A percentile compares a stretch with the other conserved stretches of the same genome.
Evolutionary conservation across 2,888 invertebrate species (phyloP).

Genomic region (Piscicola geometra): DNA sequence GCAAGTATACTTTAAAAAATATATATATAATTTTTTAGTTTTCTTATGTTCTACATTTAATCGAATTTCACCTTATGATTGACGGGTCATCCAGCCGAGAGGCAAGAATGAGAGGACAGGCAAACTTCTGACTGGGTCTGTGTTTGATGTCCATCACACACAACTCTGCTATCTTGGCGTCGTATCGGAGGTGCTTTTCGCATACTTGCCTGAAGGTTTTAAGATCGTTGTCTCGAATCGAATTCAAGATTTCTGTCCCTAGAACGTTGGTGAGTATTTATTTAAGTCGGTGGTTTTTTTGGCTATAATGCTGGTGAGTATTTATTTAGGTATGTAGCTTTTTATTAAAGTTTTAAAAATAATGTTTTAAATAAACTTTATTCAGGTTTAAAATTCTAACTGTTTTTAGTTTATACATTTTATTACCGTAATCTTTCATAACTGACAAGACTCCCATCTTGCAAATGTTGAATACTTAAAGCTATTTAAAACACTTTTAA

Average conservation of each 20-base stretch:
- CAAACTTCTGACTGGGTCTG: conserved; percentile 45
- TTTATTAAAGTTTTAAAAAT: no score
- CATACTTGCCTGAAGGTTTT: conserved; percentile 40
- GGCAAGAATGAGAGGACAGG: conserved; percentile 45
- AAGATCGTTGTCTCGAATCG: conserved; percentile 44
- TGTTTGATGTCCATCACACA: conserved; percentile 45
- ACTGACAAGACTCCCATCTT: conserved; percentile 31
- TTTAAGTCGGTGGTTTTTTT: conserved; percentile 43
- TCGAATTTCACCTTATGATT: conserved; percentile 40
- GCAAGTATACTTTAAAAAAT: no score
- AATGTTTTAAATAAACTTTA: no score
- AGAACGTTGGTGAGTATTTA: conserved; percentile 39
- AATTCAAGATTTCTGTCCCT: conserved; percentile 44
- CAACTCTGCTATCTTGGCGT: conserved; percentile 42
- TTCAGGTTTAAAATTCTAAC: no score
- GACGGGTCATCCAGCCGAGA: conserved; percentile 44
- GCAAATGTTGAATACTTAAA: no score
- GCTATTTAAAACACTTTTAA: no score
- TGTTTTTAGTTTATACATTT: no score
- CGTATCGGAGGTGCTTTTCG: conserved; percentile 43
- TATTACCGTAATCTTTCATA: conserved; percentile 42
- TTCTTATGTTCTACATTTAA: no score
- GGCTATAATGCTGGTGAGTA: no score
- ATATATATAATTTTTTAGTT: no score
- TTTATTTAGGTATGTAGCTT: no score